Evolutionary conservation across 2,888 invertebrate genomes (phyloP), one percentile per base, ranked within the genome.

Genomic region (Pharmacophagus antenor): DNA sequence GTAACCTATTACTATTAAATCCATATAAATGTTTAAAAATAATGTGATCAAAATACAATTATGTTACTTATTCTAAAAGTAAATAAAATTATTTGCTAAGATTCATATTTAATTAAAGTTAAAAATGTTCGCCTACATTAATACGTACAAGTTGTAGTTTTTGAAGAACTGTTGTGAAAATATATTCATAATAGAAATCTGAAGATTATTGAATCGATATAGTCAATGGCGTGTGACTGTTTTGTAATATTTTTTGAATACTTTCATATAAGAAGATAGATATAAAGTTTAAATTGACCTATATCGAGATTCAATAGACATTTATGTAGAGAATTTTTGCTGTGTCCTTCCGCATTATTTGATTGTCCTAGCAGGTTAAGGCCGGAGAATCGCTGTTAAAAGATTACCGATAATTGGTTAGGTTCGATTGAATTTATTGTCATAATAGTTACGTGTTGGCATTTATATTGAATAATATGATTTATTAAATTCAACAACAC

Each of bases 131-230:
- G 2, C n/a, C n/a, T 37, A 37, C n/a, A 37, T 37, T 15, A 3
- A 37, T 37, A 37, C n/a, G n/a, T n/a, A n/a, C n/a, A n/a, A n/a
- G n/a, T n/a, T n/a, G n/a, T n/a, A n/a, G n/a, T n/a, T n/a, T 56
- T 66, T 65, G 62, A 67, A 68, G 64, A 63, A 17, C 22, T 58
- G 12, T 51, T 58, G 5, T 47, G 37, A 41, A 42, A 20, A 44
- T 8, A 23, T n/a, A 49, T 42, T 44, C 31, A 49, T 44, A 49
- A 31, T 31, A 31, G 15, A 51, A 44, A 46, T n/a, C 25, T 49
- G 27, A 49, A 42, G 18, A 42, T 48, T 53, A 59, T 42, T 46
- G 44, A 55, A 25, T 56, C 17, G 18, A 25, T 48, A 48, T 25
- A 21, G 8, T 52, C 60, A 56, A 61, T 42, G 51, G 50, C 55